Evolutionary conservation across 2,888 invertebrate genomes (phyloP).

Genomic region (Dinocampus coccinellae): DNA sequence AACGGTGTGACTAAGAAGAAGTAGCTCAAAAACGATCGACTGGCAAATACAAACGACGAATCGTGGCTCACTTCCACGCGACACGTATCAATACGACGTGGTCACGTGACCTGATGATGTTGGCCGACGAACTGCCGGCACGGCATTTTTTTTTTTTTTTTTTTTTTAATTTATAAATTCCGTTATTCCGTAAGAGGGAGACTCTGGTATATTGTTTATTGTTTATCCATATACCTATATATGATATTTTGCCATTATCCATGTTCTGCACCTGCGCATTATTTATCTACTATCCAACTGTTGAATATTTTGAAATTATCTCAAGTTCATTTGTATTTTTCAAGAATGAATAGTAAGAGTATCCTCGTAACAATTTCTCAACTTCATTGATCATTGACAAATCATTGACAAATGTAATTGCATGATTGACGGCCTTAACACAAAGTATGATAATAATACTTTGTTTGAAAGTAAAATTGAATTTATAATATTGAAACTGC

Average conservation of each 20-base stretch:
- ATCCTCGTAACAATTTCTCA: too few relatives aligned
- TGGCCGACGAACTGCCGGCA: conserved; percentile 54
- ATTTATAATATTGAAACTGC: background rate
- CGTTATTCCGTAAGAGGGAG: conserved; percentile 39
- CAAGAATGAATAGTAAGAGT: too few relatives aligned
- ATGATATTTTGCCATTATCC: too few relatives aligned
- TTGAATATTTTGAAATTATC: background rate
- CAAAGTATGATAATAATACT: too few relatives aligned
- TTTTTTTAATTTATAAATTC: conserved; percentile 13
- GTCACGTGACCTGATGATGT: conserved; percentile 69
- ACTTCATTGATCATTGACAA: too few relatives aligned
- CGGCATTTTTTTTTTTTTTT: conserved; percentile 28
- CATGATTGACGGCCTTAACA: too few relatives aligned
- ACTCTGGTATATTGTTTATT: background rate
- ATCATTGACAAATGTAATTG: too few relatives aligned
- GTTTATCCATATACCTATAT: too few relatives aligned
- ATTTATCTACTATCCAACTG: too few relatives aligned
- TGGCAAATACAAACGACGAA: conserved; percentile 57
- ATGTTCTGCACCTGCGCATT: too few relatives aligned
- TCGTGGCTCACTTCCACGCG: conserved; percentile 64
- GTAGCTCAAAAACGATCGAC: conserved; percentile 47
- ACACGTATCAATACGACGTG: conserved; percentile 67
- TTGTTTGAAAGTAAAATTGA: background rate
- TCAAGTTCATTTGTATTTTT: too few relatives aligned
- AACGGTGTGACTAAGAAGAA: conserved; percentile 13